phyloP scores from a whole-genome alignment of 2,797 vertebrate species.

The Harpagifer antarcticus region DNA sequence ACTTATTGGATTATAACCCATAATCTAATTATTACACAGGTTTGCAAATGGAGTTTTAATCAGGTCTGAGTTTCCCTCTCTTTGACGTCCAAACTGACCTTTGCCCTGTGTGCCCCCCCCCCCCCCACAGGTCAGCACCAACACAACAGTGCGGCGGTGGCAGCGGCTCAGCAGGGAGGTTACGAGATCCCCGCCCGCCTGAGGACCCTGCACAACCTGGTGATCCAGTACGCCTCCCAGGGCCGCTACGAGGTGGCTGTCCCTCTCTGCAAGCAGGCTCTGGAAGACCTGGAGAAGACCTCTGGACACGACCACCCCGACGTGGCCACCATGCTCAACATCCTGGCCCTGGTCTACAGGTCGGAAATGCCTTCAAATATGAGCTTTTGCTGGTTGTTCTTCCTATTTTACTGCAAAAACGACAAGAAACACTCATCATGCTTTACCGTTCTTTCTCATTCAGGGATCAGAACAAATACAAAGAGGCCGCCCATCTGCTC shows the following conservation, averaged over 20 bases:
- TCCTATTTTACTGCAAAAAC: not conserved
- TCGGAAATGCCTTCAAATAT: slow-evolving; percentile 60
- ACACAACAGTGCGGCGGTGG: slow-evolving; percentile 91
- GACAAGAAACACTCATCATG: not conserved
- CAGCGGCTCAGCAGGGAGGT: slow-evolving; percentile 95
- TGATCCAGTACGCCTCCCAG: slow-evolving; percentile 99
- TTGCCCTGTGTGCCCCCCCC: slow-evolving; percentile 36
- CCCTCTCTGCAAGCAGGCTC: slow-evolving; percentile 96
- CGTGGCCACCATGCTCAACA: slow-evolving; percentile 99
- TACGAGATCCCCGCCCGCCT: slow-evolving; percentile 97
- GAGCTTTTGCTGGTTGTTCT: not conserved
- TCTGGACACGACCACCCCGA: slow-evolving; percentile 97
- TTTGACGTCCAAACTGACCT: slow-evolving; percentile 21
- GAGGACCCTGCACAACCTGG: slow-evolving; percentile 96
- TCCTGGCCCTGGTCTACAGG: slow-evolving; percentile 97
- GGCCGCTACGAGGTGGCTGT: slow-evolving; percentile 98
- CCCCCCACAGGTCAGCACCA: slow-evolving; percentile 88
- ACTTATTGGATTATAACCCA: slow-evolving; percentile 5
- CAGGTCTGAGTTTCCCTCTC: slow-evolving; percentile 2
- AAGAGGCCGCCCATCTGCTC: slow-evolving; percentile 96
- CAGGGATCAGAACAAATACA: slow-evolving; percentile 99
- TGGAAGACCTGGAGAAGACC: slow-evolving; percentile 98
- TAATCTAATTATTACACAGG: slow-evolving; percentile 29
- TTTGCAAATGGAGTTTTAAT: slow-evolving; percentile 25
- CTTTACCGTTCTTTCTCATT: slow-evolving; percentile 28